These are phyloP conservation scores for Laticauda laticaudata DNA, from an alignment of 2,113 vertebrate species.

Conservation along the genomic window DNA sequence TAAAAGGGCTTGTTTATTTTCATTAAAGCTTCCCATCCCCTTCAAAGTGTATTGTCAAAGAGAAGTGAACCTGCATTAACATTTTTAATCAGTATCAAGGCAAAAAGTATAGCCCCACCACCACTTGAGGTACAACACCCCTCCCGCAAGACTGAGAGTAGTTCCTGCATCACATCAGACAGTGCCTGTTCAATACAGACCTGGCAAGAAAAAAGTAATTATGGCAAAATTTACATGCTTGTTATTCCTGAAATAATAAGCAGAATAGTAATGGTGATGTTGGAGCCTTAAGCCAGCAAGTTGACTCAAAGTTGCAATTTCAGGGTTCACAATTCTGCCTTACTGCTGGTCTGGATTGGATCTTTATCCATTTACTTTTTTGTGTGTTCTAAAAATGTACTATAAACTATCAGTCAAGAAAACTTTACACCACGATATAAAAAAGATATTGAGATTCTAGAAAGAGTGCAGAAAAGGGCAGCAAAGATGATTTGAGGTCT, in stretches of 20 bases:
- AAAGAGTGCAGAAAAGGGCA: no score
- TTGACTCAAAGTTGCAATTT: background rate
- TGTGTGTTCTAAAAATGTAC: background rate
- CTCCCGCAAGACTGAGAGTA: background rate
- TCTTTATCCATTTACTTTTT: background rate
- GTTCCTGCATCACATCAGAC: background rate
- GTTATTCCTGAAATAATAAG: background rate
- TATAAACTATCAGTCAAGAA: background rate
- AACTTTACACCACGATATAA: no score
- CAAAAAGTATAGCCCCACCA: background rate
- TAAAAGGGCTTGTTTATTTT: background rate
- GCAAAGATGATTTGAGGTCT: no score
- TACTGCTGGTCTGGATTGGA: background rate
- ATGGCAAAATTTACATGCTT: background rate
- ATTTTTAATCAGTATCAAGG: background rate
- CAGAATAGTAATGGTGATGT: background rate
- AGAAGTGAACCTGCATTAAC: background rate
- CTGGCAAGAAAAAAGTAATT: background rate
- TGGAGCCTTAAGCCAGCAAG: background rate
- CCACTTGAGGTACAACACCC: background rate
- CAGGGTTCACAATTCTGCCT: background rate
- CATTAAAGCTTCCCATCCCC: background rate
- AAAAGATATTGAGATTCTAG: no score
- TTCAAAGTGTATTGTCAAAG: background rate
- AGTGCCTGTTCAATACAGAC: background rate